Base-by-base conservation (phyloP, 2,113 vertebrate species). In the Spea bombifrons region DNA sequence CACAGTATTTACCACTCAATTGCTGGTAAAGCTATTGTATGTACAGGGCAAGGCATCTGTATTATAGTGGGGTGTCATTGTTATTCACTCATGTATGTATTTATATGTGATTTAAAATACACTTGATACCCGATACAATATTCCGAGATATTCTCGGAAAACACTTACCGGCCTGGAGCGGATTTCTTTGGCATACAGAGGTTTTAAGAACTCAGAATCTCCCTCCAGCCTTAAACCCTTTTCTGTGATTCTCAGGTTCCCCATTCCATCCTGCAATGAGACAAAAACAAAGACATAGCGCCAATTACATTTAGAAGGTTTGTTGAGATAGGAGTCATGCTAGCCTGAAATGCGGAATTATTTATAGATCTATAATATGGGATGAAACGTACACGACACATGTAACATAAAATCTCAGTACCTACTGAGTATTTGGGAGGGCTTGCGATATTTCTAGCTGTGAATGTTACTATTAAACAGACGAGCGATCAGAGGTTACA, bases 111-210 rank as follows among this genome's bases (percentile, higher is more conserved):
- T 30, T 43, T 53, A 68, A 68, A 47, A 68, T 68, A 47, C 66
- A 68, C 66, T 13, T 2, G 30, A 65, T 12, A 44, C 16, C 66
- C 48, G 8, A 57, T 59, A 17, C 45, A 3, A 69, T 16, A 44
- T 52, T 45, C 3, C 8, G 0, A 0, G 2, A 8, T 2, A 6
- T 0, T 64, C 17, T 30, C n/a, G 10, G 1, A 64, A 43, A 49
- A 59, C 82, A 95, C 96, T 98, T 93, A 98, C 97, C 86, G 94
- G 94, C 91, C 94, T 94, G 88, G 97, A 98, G 79, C 94, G 94
- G 89, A 99, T 99, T 95, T 98, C 97, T 98, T 99, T 99, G 95
- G 97, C 97, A 86, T 99, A 99, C 85, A 99, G 95, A 83, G 97
- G 96, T 90, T 98, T 92, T 84, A 99, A 94, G 89, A 99, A 99